Percentiles rank a stretch among this genome's conserved stretches.
Conservation (phyloP, 2,888 invertebrate species). For the Amphipyra berbera region DNA sequence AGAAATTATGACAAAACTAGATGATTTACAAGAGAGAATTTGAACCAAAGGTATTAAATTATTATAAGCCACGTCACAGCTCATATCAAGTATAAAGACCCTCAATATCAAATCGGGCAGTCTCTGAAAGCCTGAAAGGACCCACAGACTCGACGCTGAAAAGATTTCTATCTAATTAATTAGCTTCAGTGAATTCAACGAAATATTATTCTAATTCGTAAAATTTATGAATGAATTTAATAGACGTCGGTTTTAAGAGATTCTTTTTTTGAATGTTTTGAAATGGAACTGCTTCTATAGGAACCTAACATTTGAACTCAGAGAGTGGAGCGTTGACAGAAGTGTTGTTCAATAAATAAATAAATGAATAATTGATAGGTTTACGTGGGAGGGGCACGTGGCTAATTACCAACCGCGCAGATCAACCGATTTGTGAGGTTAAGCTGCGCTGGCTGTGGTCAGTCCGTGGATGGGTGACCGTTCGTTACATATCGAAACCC, state of each 20-base stretch:
- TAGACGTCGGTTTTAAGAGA: slow-evolving; percentile 27
- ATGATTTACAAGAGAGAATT: too few species aligned
- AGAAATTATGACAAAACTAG: too few species aligned
- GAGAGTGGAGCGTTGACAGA: background rate
- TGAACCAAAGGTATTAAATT: too few species aligned
- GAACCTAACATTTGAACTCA: slow-evolving; percentile 2
- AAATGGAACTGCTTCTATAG: background rate
- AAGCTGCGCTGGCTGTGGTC: too few species aligned
- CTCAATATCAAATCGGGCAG: slow-evolving; percentile 3
- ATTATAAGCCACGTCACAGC: background rate
- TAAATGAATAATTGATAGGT: background rate
- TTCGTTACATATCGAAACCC: too few species aligned
- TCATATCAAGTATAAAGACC: background rate
- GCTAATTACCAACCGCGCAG: too few species aligned
- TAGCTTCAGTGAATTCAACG: slow-evolving; percentile 23
- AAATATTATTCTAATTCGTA: slow-evolving; percentile 44
- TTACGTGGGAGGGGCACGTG: too few species aligned
- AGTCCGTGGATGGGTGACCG: too few species aligned
- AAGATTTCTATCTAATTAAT: slow-evolving; percentile 46
- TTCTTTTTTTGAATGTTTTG: slow-evolving; percentile 24
- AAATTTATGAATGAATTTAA: slow-evolving; percentile 45
- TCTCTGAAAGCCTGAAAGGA: slow-evolving; percentile 7
- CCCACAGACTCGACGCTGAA: slow-evolving; percentile 9
- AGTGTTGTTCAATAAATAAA: background rate
- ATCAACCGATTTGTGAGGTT: too few species aligned